phyloP scores from a whole-genome alignment of 1,140 invertebrate species.

The Lordiphosa clarofinis region DNA sequence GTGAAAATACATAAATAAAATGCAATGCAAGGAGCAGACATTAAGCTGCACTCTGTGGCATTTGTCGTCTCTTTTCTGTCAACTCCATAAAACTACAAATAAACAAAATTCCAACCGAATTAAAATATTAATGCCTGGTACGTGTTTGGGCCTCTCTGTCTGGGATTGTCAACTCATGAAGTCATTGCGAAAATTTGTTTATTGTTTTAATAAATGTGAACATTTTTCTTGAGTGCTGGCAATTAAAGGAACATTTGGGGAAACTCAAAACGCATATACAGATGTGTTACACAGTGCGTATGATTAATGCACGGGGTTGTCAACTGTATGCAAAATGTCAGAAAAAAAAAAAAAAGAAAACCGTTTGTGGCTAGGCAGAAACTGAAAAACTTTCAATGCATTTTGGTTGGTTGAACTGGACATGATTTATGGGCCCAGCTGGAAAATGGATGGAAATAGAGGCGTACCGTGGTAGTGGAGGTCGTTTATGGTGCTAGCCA shows the following conservation, averaged over 20 bases:
- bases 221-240: constrained; percentile 41
- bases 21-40: constrained; percentile 1
- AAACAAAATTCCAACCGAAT: constrained; percentile 61
- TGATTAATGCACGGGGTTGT: constrained; percentile 57
- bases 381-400: constrained; percentile 39
- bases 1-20: constrained; percentile 25
- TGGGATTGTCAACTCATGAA: constrained; percentile 30
- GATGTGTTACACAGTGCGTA: constrained; percentile 35
- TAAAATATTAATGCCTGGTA: constrained; percentile 70
- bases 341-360: too few relatives aligned
- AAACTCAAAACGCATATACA: constrained; percentile 2
- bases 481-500: constrained; percentile 47
- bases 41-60: constrained; percentile 2
- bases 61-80: constrained; percentile 11
- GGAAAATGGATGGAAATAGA: constrained; percentile 18
- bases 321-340: constrained; percentile 39
- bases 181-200: constrained; percentile 53
- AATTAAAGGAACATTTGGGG: constrained; percentile 57
- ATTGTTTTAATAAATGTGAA: constrained; percentile 76
- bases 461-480: background rate
- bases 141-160: constrained; percentile 31
- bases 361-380: background rate
- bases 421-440: constrained; percentile 41
- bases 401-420: constrained; percentile 16
- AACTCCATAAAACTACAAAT: constrained; percentile 68